Evolutionary conservation across 2,888 invertebrate genomes (phyloP), one percentile per base, ranked within the genome.

Genomic region (Carterocephalus palaemon): DNA sequence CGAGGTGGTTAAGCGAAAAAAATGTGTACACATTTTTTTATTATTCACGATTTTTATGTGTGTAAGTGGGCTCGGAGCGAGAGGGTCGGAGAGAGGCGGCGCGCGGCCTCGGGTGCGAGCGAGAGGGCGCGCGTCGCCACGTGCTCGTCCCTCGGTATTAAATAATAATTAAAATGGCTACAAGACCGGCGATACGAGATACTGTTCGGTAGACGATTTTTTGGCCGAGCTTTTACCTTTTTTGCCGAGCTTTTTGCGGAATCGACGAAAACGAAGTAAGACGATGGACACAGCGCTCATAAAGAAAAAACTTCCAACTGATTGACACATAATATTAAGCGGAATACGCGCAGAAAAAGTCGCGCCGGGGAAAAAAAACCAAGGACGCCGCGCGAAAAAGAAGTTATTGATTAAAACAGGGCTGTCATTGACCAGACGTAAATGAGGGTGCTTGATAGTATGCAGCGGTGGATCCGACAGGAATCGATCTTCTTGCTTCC

Each of bases 121-220:
- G 70, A 59, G 84, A 80, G 47, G 54, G 71, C 49, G 70, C 63
- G 63, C 61, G 70, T 70, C 79, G 83, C 86, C 86, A 86, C 86
- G 86, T 86, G 86, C 86, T 85, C 76, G 81, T 80, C 80, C 82
- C 84, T 75, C 66, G 79, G 81, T 84, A 86, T 86, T 86, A 86
- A 86, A 86, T 86, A 86, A 86, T 86, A 86, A 86, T 86, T 86
- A 86, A 86, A 86, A 86, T 85, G 86, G 85, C 84, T 86, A 82
- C 82, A 83, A 83, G 80, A 80, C 74, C 70, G 77, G 75, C 79
- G 81, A 78, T 82, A 76, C 79, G 77, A 79, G 77, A 82, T 78
- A 80, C 71, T 73, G 75, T 78, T 78, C 71, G 77, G 84, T 82
- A 84, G 86, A 86, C 86, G 68, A 85, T 85, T 83, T 86, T 86